Evolutionary conservation across 2,888 invertebrate genomes (phyloP), one percentile per base, ranked within the genome.

Genomic region (Thereva unica): DNA sequence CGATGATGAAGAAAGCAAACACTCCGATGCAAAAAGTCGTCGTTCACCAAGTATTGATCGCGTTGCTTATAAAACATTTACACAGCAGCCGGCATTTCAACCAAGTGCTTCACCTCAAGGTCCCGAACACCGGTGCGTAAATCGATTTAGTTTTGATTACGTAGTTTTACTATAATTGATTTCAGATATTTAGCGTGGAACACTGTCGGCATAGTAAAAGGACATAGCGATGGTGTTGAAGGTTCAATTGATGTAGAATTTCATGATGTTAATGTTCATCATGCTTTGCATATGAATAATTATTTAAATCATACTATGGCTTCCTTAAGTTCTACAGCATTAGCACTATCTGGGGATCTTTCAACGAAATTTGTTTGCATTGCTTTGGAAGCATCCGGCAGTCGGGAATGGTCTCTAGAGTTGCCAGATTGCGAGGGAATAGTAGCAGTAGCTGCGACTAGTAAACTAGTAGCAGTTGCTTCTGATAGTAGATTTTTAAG

Each of bases 171-270:
- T 2, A 23, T 2, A 23, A 10, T 4, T 35, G 34, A 34, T 66
- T 12, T 6, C 12, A 72, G 73, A 0, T 89, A 88, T 75, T 84
- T 90, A 87, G 89, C 92, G 64, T 98, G 96, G 94, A 98, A 98
- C 76, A 89, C 91, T 63, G 86, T 94, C 4, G 98, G 97, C n/a
- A 89, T 97, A 71, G 90, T 97, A 0, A 86, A 91, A 6, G 89
- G 91, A 73, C 93, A 92, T 76, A 86, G 87, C 0, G 85, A 84
- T 1, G 90, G 89, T 70, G 88, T 87, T 0, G 91, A 90, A 52
- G 91, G 91, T 64, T 89, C 88, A 0, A 93, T 98, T 63, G 96
- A 97, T 78, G 91, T 97, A 0, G 96, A 97, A 79, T 99, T 98
- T 80, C 97, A 97, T 74, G 96, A 99, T 80, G 86, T 90, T 0